These are phyloP conservation scores for Cynopterus sphinx DNA, from an alignment of 2,797 vertebrate species.

Conservation along the genomic window DNA sequence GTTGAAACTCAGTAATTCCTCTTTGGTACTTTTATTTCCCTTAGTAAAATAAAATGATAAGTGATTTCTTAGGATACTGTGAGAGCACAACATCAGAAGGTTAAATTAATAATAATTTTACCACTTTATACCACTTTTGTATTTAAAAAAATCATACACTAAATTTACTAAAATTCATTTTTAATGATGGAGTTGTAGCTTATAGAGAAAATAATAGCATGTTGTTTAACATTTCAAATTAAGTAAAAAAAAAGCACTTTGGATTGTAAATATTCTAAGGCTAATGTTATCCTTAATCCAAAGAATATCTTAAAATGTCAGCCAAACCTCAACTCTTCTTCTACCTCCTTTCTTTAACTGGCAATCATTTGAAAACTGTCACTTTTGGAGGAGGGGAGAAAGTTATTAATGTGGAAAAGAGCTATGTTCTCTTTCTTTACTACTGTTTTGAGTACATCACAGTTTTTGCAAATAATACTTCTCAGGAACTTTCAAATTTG, in stretches of 20 bases:
- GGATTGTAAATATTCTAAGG: slow-evolving; percentile 20
- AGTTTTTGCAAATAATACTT: slow-evolving; percentile 56
- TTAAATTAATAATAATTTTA: slow-evolving; percentile 15
- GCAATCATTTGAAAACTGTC: slow-evolving; percentile 23
- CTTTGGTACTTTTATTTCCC: slow-evolving; percentile 31
- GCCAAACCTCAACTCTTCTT: not conserved
- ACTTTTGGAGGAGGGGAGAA: not conserved
- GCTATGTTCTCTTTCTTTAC: not conserved
- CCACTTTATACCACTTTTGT: not conserved
- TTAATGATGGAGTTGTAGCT: slow-evolving; percentile 27
- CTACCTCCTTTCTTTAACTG: not conserved
- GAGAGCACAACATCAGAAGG: not conserved
- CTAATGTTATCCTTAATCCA: slow-evolving; percentile 13
- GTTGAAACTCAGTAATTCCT: slow-evolving; percentile 13
- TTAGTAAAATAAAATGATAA: slow-evolving; percentile 51
- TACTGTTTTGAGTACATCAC: not conserved
- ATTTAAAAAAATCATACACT: slow-evolving; percentile 7
- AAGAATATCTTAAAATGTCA: slow-evolving; percentile 24
- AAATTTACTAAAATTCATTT: slow-evolving; percentile 48
- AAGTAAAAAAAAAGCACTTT: slow-evolving; percentile 41
- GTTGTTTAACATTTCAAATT: not conserved
- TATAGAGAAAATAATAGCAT: not conserved
- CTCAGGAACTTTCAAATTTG: slow-evolving; percentile 23
- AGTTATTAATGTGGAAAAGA: not conserved
- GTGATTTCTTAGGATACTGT: slow-evolving; percentile 24